Evolutionary conservation across 2,113 vertebrate species (phyloP).

Genomic region (Mustelus asterias): DNA sequence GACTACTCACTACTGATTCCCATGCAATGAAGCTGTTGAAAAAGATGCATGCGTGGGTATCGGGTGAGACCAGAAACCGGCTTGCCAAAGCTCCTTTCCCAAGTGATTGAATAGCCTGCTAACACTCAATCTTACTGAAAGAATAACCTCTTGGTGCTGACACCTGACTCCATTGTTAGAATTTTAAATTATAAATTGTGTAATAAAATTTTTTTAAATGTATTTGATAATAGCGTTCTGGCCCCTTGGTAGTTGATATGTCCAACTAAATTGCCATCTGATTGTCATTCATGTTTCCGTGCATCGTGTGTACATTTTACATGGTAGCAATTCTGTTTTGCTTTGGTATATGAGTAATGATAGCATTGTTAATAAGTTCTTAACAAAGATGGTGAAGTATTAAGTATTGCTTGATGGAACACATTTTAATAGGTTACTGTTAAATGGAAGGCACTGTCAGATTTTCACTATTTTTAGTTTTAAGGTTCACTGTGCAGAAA

Average conservation of each 20-base stretch:
- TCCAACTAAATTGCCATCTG: not conserved
- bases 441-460: not conserved
- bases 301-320: not conserved
- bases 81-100: not conserved
- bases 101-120: not conserved
- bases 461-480: constrained; percentile 46
- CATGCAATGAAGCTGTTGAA: not conserved
- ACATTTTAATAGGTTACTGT: not conserved
- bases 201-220: not conserved
- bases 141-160: not conserved
- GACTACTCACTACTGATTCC: not conserved
- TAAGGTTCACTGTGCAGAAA: constrained; percentile 49
- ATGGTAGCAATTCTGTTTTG: not conserved
- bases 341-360: not conserved
- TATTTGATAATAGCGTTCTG: not conserved
- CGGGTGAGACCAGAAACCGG: not conserved
- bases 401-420: not conserved
- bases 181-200: not conserved
- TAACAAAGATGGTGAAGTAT: not conserved
- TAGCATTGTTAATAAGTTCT: not conserved
- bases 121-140: not conserved
- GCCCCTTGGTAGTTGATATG: not conserved
- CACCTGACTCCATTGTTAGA: not conserved
- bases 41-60: not conserved
- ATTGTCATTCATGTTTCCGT: not conserved